A percentile compares a stretch with the other conserved stretches of the same genome.
Evolutionary conservation across 1,140 invertebrate genomes (phyloP).

Genomic region (Zaprionus ghesquierei): DNA sequence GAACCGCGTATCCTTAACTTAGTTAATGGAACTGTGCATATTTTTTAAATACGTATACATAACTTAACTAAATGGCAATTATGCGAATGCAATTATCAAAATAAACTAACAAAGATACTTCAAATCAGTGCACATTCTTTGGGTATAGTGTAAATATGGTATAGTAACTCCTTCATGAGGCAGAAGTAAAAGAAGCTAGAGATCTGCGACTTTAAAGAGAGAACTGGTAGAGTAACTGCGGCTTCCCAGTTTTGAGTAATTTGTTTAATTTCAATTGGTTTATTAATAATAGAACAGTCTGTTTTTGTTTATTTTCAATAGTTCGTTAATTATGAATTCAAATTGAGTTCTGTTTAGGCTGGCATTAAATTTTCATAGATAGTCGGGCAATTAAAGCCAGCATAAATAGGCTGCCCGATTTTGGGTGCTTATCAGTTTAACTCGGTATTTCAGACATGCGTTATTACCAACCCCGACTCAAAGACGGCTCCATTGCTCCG

Average conservation of each 20-base stretch:
- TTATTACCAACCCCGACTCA: slow-evolving; percentile 57
- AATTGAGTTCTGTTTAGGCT: neutral
- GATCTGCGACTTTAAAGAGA: neutral
- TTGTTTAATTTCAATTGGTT: neutral
- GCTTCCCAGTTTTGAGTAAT: neutral
- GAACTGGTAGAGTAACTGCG: neutral
- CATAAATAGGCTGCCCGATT: slow-evolving; percentile 10
- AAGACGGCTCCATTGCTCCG: slow-evolving; percentile 39
- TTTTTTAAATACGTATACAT: slow-evolving; percentile 50
- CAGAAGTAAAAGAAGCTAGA: neutral
- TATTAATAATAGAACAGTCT: slow-evolving; percentile 6
- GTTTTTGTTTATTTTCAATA: slow-evolving; percentile 6
- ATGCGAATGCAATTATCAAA: slow-evolving; percentile 39
- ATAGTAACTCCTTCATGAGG: neutral
- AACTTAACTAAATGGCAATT: slow-evolving; percentile 35
- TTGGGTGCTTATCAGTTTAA: neutral
- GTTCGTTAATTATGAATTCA: neutral
- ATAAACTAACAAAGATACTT: slow-evolving; percentile 28
- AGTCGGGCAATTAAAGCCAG: slow-evolving; percentile 6
- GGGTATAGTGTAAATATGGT: neutral
- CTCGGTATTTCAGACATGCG: slow-evolving; percentile 20
- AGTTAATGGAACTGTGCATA: slow-evolving; percentile 49
- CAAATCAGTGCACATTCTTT: neutral
- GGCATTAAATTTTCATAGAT: neutral
- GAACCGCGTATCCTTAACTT: slow-evolving; percentile 21